Evolutionary conservation across 2,113 vertebrate species (phyloP).

Genomic region (Sciurus niger): DNA sequence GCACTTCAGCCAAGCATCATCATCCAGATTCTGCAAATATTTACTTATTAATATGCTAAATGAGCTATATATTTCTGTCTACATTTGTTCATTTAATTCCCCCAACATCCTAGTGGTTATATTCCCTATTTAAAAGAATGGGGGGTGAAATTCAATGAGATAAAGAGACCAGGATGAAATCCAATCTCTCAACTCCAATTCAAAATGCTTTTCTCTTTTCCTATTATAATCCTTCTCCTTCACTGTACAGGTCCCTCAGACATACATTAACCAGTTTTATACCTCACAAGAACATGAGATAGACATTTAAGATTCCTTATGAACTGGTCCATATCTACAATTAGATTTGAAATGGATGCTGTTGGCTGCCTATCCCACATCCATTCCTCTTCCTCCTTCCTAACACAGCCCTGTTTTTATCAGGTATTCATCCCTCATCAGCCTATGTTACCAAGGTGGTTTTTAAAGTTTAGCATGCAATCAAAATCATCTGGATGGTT

Average conservation of each 20-base stretch:
- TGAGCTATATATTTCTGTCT: conserved; percentile 27
- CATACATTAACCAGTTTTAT: background rate
- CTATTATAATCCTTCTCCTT: background rate
- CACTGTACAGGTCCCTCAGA: background rate
- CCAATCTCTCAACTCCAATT: conserved; percentile 19
- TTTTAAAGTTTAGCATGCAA: conserved; percentile 41
- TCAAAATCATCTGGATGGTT: conserved; percentile 20
- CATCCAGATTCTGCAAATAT: conserved; percentile 19
- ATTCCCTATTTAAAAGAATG: conserved; percentile 45
- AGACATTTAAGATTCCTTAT: conserved; percentile 27
- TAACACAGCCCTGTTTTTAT: background rate
- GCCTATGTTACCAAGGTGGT: background rate
- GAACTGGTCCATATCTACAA: background rate
- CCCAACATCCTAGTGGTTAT: background rate
- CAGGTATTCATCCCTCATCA: background rate
- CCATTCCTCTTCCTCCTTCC: background rate
- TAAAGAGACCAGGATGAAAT: conserved; percentile 19
- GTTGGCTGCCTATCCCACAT: background rate
- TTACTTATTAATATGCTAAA: conserved; percentile 45
- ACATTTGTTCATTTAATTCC: conserved; percentile 37
- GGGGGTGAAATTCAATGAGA: conserved; percentile 24
- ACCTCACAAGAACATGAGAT: background rate
- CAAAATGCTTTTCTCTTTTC: background rate
- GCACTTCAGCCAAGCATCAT: background rate
- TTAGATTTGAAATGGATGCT: conserved; percentile 49